Base-by-base conservation (phyloP, 2,113 vertebrate species). In the Archilochus colubris region DNA sequence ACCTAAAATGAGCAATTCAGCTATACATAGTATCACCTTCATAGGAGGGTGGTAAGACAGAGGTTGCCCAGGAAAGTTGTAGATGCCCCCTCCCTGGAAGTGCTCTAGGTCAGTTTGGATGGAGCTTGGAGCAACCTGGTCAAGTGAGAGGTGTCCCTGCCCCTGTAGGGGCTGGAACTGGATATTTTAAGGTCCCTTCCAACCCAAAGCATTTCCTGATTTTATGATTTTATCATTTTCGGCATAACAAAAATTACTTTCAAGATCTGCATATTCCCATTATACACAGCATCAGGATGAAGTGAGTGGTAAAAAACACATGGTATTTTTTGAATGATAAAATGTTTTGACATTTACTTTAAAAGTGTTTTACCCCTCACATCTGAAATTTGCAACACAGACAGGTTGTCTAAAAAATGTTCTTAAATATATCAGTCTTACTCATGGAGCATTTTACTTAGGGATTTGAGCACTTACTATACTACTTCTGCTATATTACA, bases 211-310 rank as follows among this genome's bases (percentile, higher is more conserved):
- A 46, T 16, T 46, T 19, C 18, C 6, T 19, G 44, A 46, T 46
- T 46, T 19, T 46, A 46, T 46, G 44, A 46, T 46, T 46, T 19
- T 46, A 46, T 46, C 16, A 46, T 46, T 46, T 96, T 73, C 79
- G 74, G 57, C 78, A 91, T 61, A 86, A 75, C 59, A 91, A 82
- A 94, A 88, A 12, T 94, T 68, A 95, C 87, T 88, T 96, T 94
- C 80, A 96, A 89, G 91, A 79, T 69, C 70, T 55, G 40, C 75
- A 64, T 82, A 86, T 51, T 82, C 63, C 80, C 72, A 77, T 86
- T 53, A 20, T 10, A 63, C 36, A 92, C 36, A 92, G 67, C 67
- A 89, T 38, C 68, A 40, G 78, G 88, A 88, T 36, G 16, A 50
- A 88, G 82, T 76, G 94, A 95, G 79, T 53, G 79, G 55, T 53